Evolutionary conservation across 2,797 vertebrate species (phyloP), one percentile per base, ranked within the genome.

Genomic region (Momotus momota): DNA sequence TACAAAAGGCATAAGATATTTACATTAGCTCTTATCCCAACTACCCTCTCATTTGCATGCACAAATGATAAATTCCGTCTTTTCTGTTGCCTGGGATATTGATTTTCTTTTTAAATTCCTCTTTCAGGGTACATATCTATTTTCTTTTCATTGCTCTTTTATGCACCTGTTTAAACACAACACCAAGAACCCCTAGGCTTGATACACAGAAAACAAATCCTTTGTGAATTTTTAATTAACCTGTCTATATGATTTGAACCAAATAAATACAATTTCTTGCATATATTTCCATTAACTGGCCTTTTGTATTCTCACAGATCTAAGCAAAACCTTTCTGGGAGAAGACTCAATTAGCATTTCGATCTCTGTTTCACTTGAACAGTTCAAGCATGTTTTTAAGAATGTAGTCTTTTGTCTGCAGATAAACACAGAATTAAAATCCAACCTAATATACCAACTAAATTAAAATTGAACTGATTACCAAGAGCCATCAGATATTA

Each of bases 221-320:
- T 94, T 91, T 96, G 82, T 92, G 91, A 93, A 95, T 93, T 96
- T 94, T 96, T 95, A 97, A 97, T 97, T 96, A 97, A 83, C 91
- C 87, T 94, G 67, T 95, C 96, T 87, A 20, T 91, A 87, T 86
- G 77, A 84, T 95, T 93, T 89, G 93, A 94, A 93, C 45, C 0
- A 12, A 94, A 94, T 92, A 95, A 96, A 96, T 79, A 93, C 70
- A 93, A 90, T 79, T 90, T 92, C 72, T 92, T 92, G 84, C 88
- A 93, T 94, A 66, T 66, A 80, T 97, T 97, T 96, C n/a, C 77
- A 86, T 88, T 96, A 94, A 90, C 87, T 86, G 91, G 71, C 75
- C 60, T 88, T 92, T 88, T 82, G 64, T 95, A 29, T 95, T 97
- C 71, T 91, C 88, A 78, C 38, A 93, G 79, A 95, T 96, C 84